These are phyloP conservation scores for Rana temporaria DNA, from an alignment of 2,113 vertebrate species.

Conservation along the genomic window DNA sequence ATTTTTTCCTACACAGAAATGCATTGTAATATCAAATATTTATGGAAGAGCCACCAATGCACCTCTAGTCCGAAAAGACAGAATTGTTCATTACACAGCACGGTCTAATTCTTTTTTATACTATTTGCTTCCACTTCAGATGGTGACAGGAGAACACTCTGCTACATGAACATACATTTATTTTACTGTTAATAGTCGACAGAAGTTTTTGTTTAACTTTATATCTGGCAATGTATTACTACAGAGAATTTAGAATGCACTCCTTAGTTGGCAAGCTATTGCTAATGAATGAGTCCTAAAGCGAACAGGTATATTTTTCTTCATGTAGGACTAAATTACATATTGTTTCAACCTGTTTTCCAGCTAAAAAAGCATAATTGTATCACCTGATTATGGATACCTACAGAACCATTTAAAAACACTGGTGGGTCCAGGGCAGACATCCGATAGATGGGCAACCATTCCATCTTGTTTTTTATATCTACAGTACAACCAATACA, in stretches of 20 bases:
- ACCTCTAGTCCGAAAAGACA: slow-evolving; percentile 8
- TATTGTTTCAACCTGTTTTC: no score
- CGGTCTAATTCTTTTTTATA: slow-evolving; percentile 50
- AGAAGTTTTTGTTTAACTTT: background rate
- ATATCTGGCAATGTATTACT: background rate
- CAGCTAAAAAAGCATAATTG: no score
- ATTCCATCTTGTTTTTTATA: no score
- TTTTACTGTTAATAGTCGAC: slow-evolving; percentile 1
- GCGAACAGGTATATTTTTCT: no score
- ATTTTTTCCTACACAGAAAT: slow-evolving; percentile 21
- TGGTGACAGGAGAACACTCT: slow-evolving; percentile 27
- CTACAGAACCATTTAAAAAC: no score
- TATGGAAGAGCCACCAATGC: slow-evolving; percentile 33
- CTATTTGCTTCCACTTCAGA: slow-evolving; percentile 37
- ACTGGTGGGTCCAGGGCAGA: no score
- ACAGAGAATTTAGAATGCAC: background rate
- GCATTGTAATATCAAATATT: slow-evolving; percentile 49
- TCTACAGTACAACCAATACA: no score
- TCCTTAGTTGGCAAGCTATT: background rate
- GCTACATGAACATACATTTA: slow-evolving; percentile 11
- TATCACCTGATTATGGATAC: no score
- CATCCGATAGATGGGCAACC: no score
- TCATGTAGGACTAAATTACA: no score
- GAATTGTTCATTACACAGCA: slow-evolving; percentile 39
- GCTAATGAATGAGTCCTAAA: background rate